Evolutionary conservation across 2,797 vertebrate genomes (phyloP).

Genomic region (Notamacropus eugenii): DNA sequence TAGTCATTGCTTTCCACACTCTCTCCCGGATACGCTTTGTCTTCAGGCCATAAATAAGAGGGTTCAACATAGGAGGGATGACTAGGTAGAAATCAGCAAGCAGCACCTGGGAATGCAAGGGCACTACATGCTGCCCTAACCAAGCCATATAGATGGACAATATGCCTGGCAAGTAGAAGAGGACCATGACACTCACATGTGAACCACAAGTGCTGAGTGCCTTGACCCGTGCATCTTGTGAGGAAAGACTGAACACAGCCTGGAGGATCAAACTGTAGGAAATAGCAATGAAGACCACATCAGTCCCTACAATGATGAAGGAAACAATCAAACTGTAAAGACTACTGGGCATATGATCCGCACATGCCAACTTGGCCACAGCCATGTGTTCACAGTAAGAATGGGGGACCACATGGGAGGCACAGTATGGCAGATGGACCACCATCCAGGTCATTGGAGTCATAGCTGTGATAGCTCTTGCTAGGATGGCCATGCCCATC

Average conservation of each 20-base stretch:
- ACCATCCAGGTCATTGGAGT: constrained; percentile 70
- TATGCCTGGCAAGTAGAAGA: constrained; percentile 74
- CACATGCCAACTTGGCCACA: constrained; percentile 67
- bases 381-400: constrained; percentile 76
- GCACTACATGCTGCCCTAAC: constrained; percentile 45
- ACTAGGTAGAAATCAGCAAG: constrained; percentile 74
- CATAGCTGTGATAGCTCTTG: constrained; percentile 53
- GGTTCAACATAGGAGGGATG: constrained; percentile 74
- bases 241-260: constrained; percentile 64
- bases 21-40: constrained; percentile 50
- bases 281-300: constrained; percentile 64
- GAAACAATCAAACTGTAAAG: constrained; percentile 62
- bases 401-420: constrained; percentile 62
- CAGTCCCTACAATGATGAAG: constrained; percentile 67
- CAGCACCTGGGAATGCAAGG: constrained; percentile 67
- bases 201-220: constrained; percentile 74
- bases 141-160: constrained; percentile 66
- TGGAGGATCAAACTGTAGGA: constrained; percentile 71
- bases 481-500: constrained; percentile 34
- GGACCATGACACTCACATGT: constrained; percentile 60
- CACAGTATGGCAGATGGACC: constrained; percentile 67
- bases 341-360: constrained; percentile 20
- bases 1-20: constrained; percentile 50
- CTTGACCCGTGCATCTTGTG: constrained; percentile 70
- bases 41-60: constrained; percentile 74